Evolutionary conservation across 2,113 vertebrate genomes (phyloP).

Genomic region (Anoplopoma fimbria): DNA sequence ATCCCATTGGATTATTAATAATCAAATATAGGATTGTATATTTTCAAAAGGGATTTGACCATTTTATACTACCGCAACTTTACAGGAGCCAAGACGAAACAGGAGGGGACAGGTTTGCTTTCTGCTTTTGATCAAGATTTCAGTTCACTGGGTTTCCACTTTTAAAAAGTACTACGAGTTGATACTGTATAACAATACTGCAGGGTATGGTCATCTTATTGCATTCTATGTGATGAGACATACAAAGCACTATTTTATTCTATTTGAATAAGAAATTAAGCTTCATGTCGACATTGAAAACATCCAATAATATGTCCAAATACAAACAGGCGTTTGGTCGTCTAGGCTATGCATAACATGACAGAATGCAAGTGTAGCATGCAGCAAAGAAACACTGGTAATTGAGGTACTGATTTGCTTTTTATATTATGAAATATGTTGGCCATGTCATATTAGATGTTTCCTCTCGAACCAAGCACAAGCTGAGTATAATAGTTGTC

Average conservation of each 20-base stretch:
- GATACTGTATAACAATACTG: background rate
- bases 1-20: slow-evolving; percentile 2
- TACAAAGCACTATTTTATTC: background rate
- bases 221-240: background rate
- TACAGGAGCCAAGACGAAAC: slow-evolving; percentile 4
- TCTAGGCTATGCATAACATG: background rate
- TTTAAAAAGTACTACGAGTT: background rate
- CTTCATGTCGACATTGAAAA: background rate
- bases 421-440: background rate
- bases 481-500: slow-evolving; percentile 2
- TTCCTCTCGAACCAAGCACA: background rate
- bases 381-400: background rate
- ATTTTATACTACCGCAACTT: background rate
- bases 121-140: slow-evolving; percentile 23
- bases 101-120: background rate
- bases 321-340: background rate
- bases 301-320: background rate
- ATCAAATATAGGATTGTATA: background rate
- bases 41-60: background rate
- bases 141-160: slow-evolving; percentile 17
- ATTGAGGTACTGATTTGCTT: slow-evolving; percentile 1
- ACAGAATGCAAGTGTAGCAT: too few relatives aligned
- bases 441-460: background rate
- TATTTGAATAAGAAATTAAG: background rate
- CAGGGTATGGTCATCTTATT: background rate